Conservation (phyloP, 37 sponge, comb jelly and placozoan genomes). For the Cliona cf. orientalis region DNA sequence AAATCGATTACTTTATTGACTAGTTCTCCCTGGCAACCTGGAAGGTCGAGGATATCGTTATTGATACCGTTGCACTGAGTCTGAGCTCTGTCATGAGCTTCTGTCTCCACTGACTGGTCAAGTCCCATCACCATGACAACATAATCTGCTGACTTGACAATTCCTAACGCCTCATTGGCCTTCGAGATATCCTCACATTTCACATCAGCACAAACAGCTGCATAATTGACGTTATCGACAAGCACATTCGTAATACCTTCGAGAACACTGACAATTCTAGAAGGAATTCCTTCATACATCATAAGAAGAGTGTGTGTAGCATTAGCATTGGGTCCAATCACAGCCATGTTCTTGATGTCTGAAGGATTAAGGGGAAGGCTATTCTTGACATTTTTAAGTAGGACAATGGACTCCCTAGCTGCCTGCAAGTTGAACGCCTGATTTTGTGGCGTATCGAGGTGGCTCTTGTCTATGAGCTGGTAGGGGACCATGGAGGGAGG, state of each 20-base stretch:
- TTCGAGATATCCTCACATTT: slow-evolving; percentile 30
- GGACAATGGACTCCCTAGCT: slow-evolving; percentile 35
- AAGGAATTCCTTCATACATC: slow-evolving; percentile 68
- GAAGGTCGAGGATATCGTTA: slow-evolving; percentile 47
- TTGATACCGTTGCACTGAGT: slow-evolving; percentile 13
- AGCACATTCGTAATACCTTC: slow-evolving; percentile 40
- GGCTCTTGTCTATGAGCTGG: slow-evolving; percentile 35
- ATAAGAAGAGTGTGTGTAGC: slow-evolving; percentile 27
- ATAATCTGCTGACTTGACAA: slow-evolving; percentile 53
- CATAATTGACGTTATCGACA: slow-evolving; percentile 1
- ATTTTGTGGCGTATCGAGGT: slow-evolving; percentile 46
- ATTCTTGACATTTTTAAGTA: slow-evolving; percentile 19
- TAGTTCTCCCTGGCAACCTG: slow-evolving; percentile 58
- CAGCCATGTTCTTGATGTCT: slow-evolving; percentile 28
- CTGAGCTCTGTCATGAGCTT: slow-evolving; percentile 53
- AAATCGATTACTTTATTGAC: slow-evolving; percentile 21
- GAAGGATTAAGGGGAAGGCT: slow-evolving; percentile 16
- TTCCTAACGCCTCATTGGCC: slow-evolving; percentile 19
- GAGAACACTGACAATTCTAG: slow-evolving; percentile 20
- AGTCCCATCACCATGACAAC: slow-evolving; percentile 74
- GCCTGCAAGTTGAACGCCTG: slow-evolving; percentile 39
- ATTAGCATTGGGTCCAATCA: slow-evolving; percentile 75
- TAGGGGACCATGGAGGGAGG: slow-evolving; percentile 51
- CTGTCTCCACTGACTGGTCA: slow-evolving; percentile 47
- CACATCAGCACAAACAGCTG: slow-evolving; percentile 29